phyloP scores from a whole-genome alignment of 2,888 invertebrate species.

The Heliconius sara region DNA sequence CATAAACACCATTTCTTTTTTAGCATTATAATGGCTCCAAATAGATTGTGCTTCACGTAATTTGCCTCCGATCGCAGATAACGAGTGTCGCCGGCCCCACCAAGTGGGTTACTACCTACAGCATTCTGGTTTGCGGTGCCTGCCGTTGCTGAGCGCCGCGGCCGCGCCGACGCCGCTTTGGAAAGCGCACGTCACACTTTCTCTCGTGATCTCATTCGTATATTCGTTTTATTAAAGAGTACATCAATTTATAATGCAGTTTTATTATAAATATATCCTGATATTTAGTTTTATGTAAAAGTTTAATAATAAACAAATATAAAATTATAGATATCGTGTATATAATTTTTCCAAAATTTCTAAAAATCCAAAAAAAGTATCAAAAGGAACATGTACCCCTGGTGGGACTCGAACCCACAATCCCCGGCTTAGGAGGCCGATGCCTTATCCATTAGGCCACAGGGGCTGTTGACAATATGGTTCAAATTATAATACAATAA shows the following conservation, averaged over 20 bases:
- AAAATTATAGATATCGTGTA: neutral
- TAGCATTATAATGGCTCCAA: constrained; percentile 9
- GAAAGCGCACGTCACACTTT: constrained; percentile 54
- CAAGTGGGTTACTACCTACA: constrained; percentile 84
- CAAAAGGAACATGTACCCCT: constrained; percentile 79
- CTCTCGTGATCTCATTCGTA: constrained; percentile 53
- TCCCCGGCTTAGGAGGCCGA: constrained; percentile 91
- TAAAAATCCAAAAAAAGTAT: constrained; percentile 25
- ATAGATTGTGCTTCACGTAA: neutral
- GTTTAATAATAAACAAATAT: too few relatives aligned
- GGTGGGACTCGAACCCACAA: constrained; percentile 91
- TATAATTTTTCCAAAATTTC: neutral
- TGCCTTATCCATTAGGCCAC: constrained; percentile 91
- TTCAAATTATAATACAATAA: constrained; percentile 11
- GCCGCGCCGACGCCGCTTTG: constrained; percentile 45
- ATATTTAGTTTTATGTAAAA: too few relatives aligned
- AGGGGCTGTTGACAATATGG: constrained; percentile 75
- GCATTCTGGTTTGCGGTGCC: constrained; percentile 78
- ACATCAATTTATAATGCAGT: neutral
- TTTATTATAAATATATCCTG: neutral
- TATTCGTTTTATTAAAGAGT: constrained; percentile 45
- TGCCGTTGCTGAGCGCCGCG: constrained; percentile 65
- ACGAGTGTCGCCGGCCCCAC: constrained; percentile 86
- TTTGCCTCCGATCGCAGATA: constrained; percentile 74
- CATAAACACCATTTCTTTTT: too few relatives aligned